Percentiles rank a stretch among this genome's conserved stretches.
Evolutionary conservation across 2,113 vertebrate species (phyloP).

Genomic region (Puffinus mauretanicus): DNA sequence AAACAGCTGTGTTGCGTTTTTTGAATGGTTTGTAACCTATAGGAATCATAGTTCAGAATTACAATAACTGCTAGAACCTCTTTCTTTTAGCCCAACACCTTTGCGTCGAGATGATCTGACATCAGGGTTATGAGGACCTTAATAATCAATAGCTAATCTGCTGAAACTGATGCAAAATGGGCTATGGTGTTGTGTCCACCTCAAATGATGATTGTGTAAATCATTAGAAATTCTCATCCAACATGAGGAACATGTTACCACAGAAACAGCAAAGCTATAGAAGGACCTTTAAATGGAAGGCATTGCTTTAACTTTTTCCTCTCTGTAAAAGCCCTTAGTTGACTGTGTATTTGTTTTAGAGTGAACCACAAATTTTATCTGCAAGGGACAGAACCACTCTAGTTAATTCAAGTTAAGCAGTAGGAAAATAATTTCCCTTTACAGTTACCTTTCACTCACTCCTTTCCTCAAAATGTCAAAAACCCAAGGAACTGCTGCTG

Average conservation of each 20-base stretch:
- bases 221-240: not conserved
- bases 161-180: not conserved
- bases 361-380: not conserved
- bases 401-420: not conserved
- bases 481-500: not conserved
- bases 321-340: not conserved
- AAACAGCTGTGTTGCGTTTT: not conserved
- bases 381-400: not conserved
- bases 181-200: not conserved
- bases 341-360: not conserved
- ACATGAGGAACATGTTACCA: not conserved
- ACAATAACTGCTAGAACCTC: not conserved
- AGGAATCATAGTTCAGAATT: not conserved
- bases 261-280: not conserved
- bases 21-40: not conserved
- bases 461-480: not conserved
- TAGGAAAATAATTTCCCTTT: not conserved
- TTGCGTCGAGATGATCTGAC: not conserved
- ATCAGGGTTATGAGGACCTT: not conserved
- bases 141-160: not conserved
- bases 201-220: not conserved
- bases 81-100: not conserved
- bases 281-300: not conserved
- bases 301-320: not conserved
- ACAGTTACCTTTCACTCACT: not conserved